Conservation (phyloP, 2,113 vertebrate species). For the Daubentonia madagascariensis region DNA sequence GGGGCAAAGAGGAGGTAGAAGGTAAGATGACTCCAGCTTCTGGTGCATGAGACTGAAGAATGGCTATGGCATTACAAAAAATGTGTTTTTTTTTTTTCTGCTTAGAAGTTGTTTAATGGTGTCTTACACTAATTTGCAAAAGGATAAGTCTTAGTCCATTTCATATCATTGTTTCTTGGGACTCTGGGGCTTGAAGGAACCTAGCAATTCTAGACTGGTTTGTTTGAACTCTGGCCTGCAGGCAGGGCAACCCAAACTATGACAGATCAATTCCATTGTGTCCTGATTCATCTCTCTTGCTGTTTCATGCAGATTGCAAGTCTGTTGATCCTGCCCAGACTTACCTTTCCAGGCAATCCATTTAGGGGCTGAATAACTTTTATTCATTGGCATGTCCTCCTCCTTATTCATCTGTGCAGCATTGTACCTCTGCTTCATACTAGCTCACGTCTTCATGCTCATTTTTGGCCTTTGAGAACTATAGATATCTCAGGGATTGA, state of each 20-base stretch:
- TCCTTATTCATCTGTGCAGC: neutral
- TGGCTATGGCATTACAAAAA: neutral
- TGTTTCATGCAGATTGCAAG: neutral
- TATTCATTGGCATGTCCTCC: neutral
- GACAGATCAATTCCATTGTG: neutral
- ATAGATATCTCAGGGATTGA: neutral
- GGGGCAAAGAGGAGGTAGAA: neutral
- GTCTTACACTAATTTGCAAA: neutral
- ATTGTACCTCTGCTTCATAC: slow-evolving; percentile 4
- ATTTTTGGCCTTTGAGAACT: slow-evolving; percentile 33
- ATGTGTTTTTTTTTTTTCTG: neutral
- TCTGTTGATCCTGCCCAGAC: neutral
- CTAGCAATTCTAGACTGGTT: neutral
- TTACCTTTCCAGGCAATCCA: neutral
- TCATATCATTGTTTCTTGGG: neutral
- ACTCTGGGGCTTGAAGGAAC: neutral
- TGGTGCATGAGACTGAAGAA: neutral
- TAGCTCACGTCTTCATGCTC: neutral
- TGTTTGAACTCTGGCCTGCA: neutral
- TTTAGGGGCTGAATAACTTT: neutral
- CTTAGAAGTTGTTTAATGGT: neutral
- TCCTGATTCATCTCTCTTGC: neutral
- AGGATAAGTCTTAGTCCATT: neutral
- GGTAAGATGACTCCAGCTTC: neutral
- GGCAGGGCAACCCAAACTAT: neutral